Evolutionary conservation across 2,888 invertebrate species (phyloP).

Genomic region (Sympetrum striolatum): DNA sequence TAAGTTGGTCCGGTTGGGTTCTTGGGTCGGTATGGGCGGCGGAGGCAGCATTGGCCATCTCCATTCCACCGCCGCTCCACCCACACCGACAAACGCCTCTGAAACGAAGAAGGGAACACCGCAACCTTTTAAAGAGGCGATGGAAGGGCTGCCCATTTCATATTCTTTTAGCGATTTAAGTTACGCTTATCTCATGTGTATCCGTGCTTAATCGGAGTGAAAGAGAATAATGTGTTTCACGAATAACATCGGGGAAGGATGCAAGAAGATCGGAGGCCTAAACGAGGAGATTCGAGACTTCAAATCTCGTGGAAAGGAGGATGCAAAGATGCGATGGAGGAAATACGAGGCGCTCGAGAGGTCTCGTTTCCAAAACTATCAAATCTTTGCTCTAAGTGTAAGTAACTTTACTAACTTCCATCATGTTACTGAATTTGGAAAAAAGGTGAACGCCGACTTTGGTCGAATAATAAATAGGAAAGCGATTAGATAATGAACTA

Average conservation of each 20-base stretch:
- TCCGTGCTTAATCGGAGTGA: not conserved
- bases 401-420: too few species aligned
- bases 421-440: too few species aligned
- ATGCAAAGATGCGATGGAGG: too few species aligned
- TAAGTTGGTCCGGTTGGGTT: slow-evolving; percentile 9
- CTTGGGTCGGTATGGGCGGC: slow-evolving; percentile 30
- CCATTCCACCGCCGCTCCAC: slow-evolving; percentile 33
- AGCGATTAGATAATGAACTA: not conserved
- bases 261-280: too few species aligned
- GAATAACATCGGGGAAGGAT: too few species aligned
- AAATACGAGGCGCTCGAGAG: too few species aligned
- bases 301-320: too few species aligned
- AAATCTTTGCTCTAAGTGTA: too few species aligned
- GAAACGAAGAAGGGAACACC: slow-evolving; percentile 41
- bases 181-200: not conserved
- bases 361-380: too few species aligned
- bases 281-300: too few species aligned
- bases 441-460: too few species aligned
- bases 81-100: slow-evolving; percentile 39
- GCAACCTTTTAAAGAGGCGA: slow-evolving; percentile 26
- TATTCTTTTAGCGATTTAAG: not conserved
- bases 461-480: too few species aligned
- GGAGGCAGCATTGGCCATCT: slow-evolving; percentile 19
- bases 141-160: not conserved
- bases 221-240: not conserved